Conservation (phyloP, 2,888 invertebrate species). For the Luffia ferchaultella region DNA sequence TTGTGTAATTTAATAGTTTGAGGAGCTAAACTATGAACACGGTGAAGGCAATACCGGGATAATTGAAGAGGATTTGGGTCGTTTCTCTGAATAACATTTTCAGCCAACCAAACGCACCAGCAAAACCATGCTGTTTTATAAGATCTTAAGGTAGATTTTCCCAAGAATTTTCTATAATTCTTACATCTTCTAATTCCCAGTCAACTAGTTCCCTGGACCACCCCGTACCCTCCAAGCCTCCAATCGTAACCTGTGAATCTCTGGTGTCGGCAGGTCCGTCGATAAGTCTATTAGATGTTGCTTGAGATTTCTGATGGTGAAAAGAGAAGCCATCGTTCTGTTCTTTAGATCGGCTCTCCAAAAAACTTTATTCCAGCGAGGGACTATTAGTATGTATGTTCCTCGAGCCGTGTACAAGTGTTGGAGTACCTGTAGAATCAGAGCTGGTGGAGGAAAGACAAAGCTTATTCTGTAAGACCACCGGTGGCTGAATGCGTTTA, state of each 20-base stretch:
- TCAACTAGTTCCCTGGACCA: neutral
- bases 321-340: conserved; percentile 11
- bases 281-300: conserved; percentile 4
- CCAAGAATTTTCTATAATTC: neutral
- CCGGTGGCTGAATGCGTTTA: conserved; percentile 14
- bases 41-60: no score
- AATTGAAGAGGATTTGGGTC: no score
- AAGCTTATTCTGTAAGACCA: conserved; percentile 17
- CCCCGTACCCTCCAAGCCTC: conserved; percentile 1
- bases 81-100: no score
- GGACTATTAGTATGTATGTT: conserved; percentile 13
- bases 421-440: conserved; percentile 16
- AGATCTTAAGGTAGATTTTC: conserved; percentile 1
- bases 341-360: conserved; percentile 16
- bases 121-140: conserved; percentile 5
- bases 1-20: conserved; percentile 1
- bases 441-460: conserved; percentile 18
- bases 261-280: conserved; percentile 3
- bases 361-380: conserved; percentile 15
- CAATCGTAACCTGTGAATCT: conserved; percentile 4
- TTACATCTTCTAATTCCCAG: neutral
- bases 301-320: conserved; percentile 7
- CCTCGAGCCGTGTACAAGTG: conserved; percentile 16
- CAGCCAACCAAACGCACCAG: no score
- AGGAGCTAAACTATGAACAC: neutral